Evolutionary conservation across 2,797 vertebrate species (phyloP).

Genomic region (Podarcis lilfordi): DNA sequence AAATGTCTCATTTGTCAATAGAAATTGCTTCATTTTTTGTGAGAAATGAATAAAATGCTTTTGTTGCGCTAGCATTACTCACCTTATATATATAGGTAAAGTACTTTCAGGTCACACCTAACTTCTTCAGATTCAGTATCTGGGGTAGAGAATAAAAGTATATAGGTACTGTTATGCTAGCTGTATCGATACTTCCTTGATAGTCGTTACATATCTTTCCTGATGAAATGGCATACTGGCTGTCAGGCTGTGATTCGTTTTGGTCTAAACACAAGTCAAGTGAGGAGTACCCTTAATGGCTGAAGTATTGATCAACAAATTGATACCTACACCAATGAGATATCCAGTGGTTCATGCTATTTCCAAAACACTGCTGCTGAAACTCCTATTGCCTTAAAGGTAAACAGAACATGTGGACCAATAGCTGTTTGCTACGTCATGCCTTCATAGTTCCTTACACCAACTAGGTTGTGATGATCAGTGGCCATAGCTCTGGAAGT

Average conservation of each 20-base stretch:
- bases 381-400: too few relatives aligned
- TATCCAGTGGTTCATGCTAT: background rate
- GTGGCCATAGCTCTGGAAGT: too few relatives aligned
- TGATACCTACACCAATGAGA: background rate
- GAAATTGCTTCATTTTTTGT: conserved; percentile 25
- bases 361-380: background rate
- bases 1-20: conserved; percentile 29
- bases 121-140: background rate
- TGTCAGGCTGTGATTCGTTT: background rate
- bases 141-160: background rate
- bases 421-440: too few relatives aligned
- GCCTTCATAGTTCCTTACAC: background rate
- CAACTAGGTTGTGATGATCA: too few relatives aligned
- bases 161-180: background rate
- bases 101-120: too few relatives aligned
- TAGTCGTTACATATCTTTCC: too few relatives aligned
- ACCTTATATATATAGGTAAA: background rate
- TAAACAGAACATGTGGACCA: too few relatives aligned
- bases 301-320: background rate
- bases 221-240: too few relatives aligned
- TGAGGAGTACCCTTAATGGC: background rate
- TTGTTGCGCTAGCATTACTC: conserved; percentile 22
- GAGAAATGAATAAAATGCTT: conserved; percentile 34
- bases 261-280: background rate
- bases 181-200: background rate